Percentiles rank a stretch among this genome's conserved stretches.
Evolutionary conservation across 2,888 invertebrate genomes (phyloP).

Genomic region (Ariolimax columbianus): DNA sequence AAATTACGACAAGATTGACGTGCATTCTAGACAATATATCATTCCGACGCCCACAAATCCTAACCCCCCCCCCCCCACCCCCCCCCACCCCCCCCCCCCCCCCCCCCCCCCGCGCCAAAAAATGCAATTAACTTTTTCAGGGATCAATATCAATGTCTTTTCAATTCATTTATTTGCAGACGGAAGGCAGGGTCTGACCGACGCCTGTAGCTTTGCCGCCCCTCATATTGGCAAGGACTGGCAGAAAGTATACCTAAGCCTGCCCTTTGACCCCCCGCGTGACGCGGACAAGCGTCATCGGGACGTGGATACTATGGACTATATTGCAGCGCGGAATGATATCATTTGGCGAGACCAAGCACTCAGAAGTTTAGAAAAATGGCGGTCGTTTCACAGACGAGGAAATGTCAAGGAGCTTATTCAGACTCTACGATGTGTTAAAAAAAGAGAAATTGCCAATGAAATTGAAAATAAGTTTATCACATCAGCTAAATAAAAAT

Average conservation of each 20-base stretch:
- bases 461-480: constrained; percentile 63
- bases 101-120: too few relatives aligned
- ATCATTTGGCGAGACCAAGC: constrained; percentile 66
- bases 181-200: constrained; percentile 56
- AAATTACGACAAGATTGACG: too few relatives aligned
- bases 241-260: constrained; percentile 67
- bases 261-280: constrained; percentile 71
- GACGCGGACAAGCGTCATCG: constrained; percentile 60
- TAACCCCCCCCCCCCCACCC: too few relatives aligned
- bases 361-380: constrained; percentile 69
- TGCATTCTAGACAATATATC: too few relatives aligned
- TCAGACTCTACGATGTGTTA: constrained; percentile 62
- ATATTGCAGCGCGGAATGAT: constrained; percentile 64
- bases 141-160: not conserved
- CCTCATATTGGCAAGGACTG: constrained; percentile 69
- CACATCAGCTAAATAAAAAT: not conserved
- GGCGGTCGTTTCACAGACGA: constrained; percentile 67
- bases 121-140: not conserved
- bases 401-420: constrained; percentile 66
- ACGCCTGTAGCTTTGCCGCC: constrained; percentile 69
- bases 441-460: constrained; percentile 64
- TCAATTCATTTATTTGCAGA: not conserved
- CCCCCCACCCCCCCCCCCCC: too few relatives aligned
- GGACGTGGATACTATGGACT: constrained; percentile 70
- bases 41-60: too few relatives aligned